Base-by-base conservation (phyloP, 2,113 vertebrate species). In the Phrynosoma blainvillii region DNA sequence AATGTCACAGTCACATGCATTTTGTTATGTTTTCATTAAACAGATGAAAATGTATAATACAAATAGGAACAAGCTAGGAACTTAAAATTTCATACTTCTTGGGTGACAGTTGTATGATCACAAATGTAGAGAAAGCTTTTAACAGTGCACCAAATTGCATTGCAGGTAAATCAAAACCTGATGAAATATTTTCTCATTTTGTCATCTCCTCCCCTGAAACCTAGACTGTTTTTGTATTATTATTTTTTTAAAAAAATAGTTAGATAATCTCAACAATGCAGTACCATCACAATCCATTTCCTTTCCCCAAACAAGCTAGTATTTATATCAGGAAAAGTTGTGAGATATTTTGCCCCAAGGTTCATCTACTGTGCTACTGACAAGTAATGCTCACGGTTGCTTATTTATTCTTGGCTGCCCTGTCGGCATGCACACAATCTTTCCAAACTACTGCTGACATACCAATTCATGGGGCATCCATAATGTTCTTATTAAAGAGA, bases 401-500 rank as follows among this genome's bases (percentile, higher is more conserved):
- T 95, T 93, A 93, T 91, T 95, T 93, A 93, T 92, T 90, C 89
- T 91, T 81, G 88, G 86, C 92, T 91, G 75, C 83, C 89, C 70
- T 92, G 83, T 90, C 92, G 94, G 79, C 30, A 74, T 85, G 88
- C 66, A 83, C 25, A 89, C 73, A 11, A 86, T 88, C 87, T 93
- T 93, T 94, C 89, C 2, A 0, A 94, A 93, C 87, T 84, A 82
- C 82, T 94, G 88, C 92, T 94, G 95, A 95, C 93, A 92, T 88
- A 92, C 90, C 93, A 89, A 93, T 93, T 95, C 92, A 88, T 91
- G 91, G 87, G 81, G 88, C 93, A 95, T 92, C 87, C 92, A 90
- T 93, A 94, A 94, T 87, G 89, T 92, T 93, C 91, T 95, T 95
- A 95, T 95, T 95, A 94, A 94, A 93, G 93, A 94, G 93, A 95